These are phyloP conservation scores for Glaucopsyche alexis DNA, from an alignment of 2,888 invertebrate species.

Conservation along the genomic window DNA sequence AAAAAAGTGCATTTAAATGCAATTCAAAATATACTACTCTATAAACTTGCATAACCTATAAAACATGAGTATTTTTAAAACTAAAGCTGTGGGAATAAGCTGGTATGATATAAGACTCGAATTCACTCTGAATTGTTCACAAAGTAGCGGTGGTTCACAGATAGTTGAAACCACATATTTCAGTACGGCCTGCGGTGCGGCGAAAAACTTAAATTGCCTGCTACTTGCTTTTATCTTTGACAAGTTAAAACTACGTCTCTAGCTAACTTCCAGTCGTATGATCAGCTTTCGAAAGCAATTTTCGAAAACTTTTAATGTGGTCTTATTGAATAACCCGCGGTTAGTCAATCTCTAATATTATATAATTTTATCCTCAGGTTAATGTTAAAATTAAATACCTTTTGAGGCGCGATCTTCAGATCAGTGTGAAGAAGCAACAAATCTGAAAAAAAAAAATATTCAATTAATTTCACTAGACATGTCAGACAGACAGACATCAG, in stretches of 20 bases:
- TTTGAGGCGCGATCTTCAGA: background rate
- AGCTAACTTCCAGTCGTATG: conserved; percentile 43
- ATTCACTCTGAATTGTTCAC: conserved; percentile 25
- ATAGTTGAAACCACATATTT: conserved; percentile 39
- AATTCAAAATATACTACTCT: no score
- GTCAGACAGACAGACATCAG: no score
- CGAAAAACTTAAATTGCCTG: conserved; percentile 70
- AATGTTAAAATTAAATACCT: background rate
- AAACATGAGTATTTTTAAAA: background rate
- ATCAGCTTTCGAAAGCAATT: conserved; percentile 49
- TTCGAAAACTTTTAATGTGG: conserved; percentile 42
- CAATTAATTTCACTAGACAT: background rate
- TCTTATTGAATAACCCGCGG: conserved; percentile 29
- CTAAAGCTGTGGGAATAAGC: conserved; percentile 8
- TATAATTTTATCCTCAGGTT: background rate
- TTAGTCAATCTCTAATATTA: background rate
- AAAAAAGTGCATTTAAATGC: no score
- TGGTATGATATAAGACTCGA: conserved; percentile 1
- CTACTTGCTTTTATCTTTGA: conserved; percentile 60
- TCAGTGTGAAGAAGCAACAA: background rate
- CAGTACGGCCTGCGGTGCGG: conserved; percentile 38
- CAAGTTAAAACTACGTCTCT: conserved; percentile 50
- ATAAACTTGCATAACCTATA: no score
- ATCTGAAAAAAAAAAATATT: background rate
- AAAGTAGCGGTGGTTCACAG: conserved; percentile 16